Conservation (phyloP, 2,797 vertebrate species). For the Aselliscus stoliczkanus region DNA sequence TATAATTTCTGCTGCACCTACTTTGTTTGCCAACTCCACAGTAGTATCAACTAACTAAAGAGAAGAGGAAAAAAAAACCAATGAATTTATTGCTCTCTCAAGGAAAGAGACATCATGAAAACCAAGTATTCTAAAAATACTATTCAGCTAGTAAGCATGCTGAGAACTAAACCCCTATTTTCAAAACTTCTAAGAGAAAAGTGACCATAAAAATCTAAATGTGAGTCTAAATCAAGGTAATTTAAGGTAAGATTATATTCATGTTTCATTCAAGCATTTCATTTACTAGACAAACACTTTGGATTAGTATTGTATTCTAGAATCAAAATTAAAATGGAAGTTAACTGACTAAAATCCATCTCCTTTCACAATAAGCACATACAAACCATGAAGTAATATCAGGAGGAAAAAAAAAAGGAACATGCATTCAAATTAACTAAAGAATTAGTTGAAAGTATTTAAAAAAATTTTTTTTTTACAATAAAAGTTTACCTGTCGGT, state of each 20-base stretch:
- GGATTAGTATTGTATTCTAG: no score
- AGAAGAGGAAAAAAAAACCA: not conserved
- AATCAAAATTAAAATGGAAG: conserved; percentile 17
- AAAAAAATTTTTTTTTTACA: not conserved
- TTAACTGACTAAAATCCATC: not conserved
- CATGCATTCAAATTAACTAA: not conserved
- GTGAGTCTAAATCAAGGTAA: not conserved
- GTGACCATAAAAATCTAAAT: not conserved
- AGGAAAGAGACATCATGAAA: conserved; percentile 22
- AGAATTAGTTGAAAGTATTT: not conserved
- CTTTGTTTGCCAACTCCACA: conserved; percentile 99
- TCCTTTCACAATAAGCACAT: conserved; percentile 6
- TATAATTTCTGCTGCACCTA: conserved; percentile 98
- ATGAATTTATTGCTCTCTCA: not conserved
- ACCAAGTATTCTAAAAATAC: not conserved
- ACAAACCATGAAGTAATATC: not conserved
- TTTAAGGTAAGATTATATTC: not conserved
- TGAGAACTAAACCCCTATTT: not conserved
- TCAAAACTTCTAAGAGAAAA: not conserved
- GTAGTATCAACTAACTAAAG: conserved; percentile 97
- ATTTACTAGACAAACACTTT: not conserved
- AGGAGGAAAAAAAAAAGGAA: not conserved
- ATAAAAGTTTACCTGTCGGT: conserved; percentile 90
- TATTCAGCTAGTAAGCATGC: not conserved
- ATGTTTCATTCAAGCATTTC: not conserved